Base-by-base conservation (phyloP, 2,888 invertebrate species). In the Coelopa pilipes region DNA sequence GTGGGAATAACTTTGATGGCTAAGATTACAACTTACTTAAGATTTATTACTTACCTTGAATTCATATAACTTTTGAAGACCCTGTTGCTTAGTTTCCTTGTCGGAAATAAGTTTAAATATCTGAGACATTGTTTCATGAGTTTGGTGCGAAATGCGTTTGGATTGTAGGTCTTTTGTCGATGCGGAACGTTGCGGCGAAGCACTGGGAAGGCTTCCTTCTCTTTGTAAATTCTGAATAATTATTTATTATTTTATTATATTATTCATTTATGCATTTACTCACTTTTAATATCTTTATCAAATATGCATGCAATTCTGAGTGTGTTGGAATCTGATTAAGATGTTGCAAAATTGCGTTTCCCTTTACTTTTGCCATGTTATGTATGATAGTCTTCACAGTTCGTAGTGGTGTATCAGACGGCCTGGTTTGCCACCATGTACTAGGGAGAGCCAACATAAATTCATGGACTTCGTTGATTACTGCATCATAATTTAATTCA, bases 361-460 rank as follows among this genome's bases (percentile, higher is more conserved):
- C 97, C 86, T 96, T 95, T 79, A 94, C 92, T 88, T 96, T 95
- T 74, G 95, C 95, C 89, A 97, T 92, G 71, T 96, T 93, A 87
- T 98, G 97, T 72, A 98, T 90, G 78, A 98, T 91, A 0, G 98
- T 98, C 89, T 98, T 98, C 67, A 98, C 92, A 15, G 98, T 98
- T 83, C 94, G 90, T 80, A 94, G 88, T 0, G 96, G 97, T n/a
- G 95, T 95, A 84, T 98, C 97, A 24, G 91, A 90, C 0, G 93
- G 91, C 79, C 93, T 92, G 80, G 92, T 92, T 85, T 94, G 95
- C 97, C 98, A 98, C 89, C 94, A 94, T 70, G 91, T 89, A 75
- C 93, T 92, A 1, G 98, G 98, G 84, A 94, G 95, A 24, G 94
- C 93, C 85, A 93, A 93, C 82, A 98, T 92, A 88, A 98, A 98